A percentile compares a stretch with the other conserved stretches of the same genome.
Conservation (phyloP, 1,140 invertebrate genomes). For the Caenorhabditis briggsae region DNA sequence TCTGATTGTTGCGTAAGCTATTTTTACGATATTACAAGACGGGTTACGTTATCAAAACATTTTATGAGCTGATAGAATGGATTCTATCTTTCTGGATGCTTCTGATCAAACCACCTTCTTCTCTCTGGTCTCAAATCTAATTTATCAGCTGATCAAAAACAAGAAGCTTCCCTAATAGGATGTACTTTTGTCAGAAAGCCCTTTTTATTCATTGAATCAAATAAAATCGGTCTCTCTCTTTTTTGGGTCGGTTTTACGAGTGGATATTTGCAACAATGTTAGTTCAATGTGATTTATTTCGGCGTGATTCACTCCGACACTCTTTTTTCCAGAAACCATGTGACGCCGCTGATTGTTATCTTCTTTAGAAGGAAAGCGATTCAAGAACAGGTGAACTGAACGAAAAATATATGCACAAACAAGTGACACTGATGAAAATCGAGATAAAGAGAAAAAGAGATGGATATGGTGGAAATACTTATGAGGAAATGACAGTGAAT, state of each 20-base stretch:
- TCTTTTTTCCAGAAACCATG: conserved; percentile 38
- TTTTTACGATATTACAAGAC: neutral
- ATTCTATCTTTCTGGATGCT: neutral
- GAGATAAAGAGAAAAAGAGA: neutral
- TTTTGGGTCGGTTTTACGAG: neutral
- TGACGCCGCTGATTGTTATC: conserved; percentile 19
- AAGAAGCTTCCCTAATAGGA: neutral
- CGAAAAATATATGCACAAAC: neutral
- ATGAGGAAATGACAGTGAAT: neutral
- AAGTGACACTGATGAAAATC: conserved; percentile 27
- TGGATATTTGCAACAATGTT: conserved; percentile 50
- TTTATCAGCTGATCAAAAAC: conserved; percentile 48
- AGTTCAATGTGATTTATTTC: conserved; percentile 52
- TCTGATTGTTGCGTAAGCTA: conserved; percentile 29
- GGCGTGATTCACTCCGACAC: conserved; percentile 23
- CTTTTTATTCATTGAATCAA: conserved; percentile 16
- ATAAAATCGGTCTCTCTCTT: conserved; percentile 23
- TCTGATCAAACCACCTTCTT: neutral
- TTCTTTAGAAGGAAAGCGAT: neutral
- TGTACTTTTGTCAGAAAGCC: conserved; percentile 11
- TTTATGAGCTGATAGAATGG: conserved; percentile 1
- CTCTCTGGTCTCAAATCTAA: neutral
- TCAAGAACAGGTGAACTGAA: conserved; percentile 39
- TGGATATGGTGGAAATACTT: neutral
- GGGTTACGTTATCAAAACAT: neutral